A percentile compares a stretch with the other conserved stretches of the same genome.
phyloP scores from a whole-genome alignment of 2,888 invertebrate genomes.

The Polia nebulosa region DNA sequence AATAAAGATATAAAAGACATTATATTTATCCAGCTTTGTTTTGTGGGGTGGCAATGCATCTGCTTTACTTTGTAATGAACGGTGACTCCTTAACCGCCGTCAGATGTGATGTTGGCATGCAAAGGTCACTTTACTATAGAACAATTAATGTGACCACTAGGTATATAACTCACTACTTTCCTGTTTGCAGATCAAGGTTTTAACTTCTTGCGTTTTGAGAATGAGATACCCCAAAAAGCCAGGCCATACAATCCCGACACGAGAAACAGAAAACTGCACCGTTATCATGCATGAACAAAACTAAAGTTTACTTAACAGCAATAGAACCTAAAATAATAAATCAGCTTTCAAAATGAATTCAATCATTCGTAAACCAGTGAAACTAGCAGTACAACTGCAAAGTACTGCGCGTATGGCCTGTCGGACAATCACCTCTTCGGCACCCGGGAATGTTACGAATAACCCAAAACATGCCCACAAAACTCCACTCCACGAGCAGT shows the following conservation, averaged over 20 bases:
- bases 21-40: no score
- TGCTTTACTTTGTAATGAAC: no score
- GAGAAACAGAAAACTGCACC: not conserved
- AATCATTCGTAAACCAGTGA: no score
- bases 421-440: not conserved
- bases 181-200: not conserved
- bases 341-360: not conserved
- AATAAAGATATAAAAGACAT: no score
- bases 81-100: no score
- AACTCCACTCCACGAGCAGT: not conserved
- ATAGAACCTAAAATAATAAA: not conserved
- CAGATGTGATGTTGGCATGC: no score
- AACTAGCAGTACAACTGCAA: accelerated
- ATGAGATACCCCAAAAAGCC: not conserved
- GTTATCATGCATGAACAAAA: not conserved
- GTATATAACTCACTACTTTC: not conserved
- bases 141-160: not conserved
- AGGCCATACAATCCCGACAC: constrained; percentile 8
- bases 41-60: no score
- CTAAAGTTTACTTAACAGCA: not conserved
- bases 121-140: no score
- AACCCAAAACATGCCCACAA: no score
- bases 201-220: not conserved
- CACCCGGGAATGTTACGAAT: not conserved
- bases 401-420: not conserved